phyloP scores from a whole-genome alignment of 1,140 invertebrate species.

The Melitaea cinxia region DNA sequence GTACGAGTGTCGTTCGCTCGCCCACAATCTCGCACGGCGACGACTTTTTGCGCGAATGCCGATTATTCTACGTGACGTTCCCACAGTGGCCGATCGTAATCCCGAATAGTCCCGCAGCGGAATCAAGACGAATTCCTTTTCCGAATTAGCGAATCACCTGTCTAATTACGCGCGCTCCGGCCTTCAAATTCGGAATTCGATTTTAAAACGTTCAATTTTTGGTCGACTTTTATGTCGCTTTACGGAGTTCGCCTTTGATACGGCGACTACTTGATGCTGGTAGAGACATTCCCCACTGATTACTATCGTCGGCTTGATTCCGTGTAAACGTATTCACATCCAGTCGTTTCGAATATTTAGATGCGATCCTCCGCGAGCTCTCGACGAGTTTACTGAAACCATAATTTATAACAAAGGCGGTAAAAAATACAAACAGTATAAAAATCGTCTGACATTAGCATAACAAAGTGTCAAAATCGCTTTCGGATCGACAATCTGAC shows the following conservation, averaged over 20 bases:
- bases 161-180: slow-evolving; percentile 64
- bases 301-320: background rate
- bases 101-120: slow-evolving; percentile 48
- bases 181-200: slow-evolving; percentile 59
- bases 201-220: slow-evolving; percentile 49
- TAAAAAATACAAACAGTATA: slow-evolving; percentile 6
- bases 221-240: slow-evolving; percentile 10
- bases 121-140: slow-evolving; percentile 69
- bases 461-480: slow-evolving; percentile 69
- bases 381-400: background rate
- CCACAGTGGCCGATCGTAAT: slow-evolving; percentile 58
- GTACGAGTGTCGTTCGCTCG: slow-evolving; percentile 17
- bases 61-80: slow-evolving; percentile 75
- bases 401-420: slow-evolving; percentile 6
- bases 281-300: slow-evolving; percentile 2
- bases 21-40: slow-evolving; percentile 47
- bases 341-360: background rate
- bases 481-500: slow-evolving; percentile 73
- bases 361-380: background rate
- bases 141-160: slow-evolving; percentile 76
- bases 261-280: slow-evolving; percentile 1
- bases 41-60: slow-evolving; percentile 67
- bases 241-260: slow-evolving; percentile 12
- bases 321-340: background rate
- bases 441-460: slow-evolving; percentile 49